Evolutionary conservation across 1,140 invertebrate genomes (phyloP), one percentile per base, ranked within the genome.

Genomic region (Pygmarrhopalites habei): DNA sequence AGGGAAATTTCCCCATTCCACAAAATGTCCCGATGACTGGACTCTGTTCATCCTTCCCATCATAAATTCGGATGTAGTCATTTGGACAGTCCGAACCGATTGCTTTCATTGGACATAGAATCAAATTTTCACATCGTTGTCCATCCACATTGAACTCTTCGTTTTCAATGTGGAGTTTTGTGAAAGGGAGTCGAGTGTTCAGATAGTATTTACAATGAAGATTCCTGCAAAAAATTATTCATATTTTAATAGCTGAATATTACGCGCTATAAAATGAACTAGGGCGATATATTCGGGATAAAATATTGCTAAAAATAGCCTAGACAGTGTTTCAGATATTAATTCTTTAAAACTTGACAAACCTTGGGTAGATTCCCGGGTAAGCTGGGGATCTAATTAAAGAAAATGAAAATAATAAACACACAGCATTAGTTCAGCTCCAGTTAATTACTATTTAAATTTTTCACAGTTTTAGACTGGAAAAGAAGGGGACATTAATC

Each of bases 131-230:
- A 73, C 92, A 95, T 55, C 90, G 80, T 72, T 93, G 90, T 0
- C 91, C 91, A 72, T 94, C 91, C 60, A 95, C 90, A 71, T 93
- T 92, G 77, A 95, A 93, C 74, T 92, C 89, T 74, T 92, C 89
- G 72, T 92, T 92, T 74, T 92, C 89, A 68, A 92, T 90, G 78
- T 92, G 92, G 35, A 94, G 79, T 75, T 92, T 92, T 69, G 92
- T 92, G 77, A 89, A 92, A 1, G 89, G 89, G 70, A 88, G 80
- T 32, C 89, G 78, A 0, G 89, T 92, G 75, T 90, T 92, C 30
- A 94, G 79, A 71, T 87, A 86, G 73, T 92, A 92, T 72, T 87
- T 85, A 81, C 92, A 95, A 72, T 91, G 89, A 21, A 94, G 79
- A 71, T 90, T 89, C 25, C 90, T n/a, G n/a, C n/a, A n/a, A n/a